Conservation (phyloP, 1,140 invertebrate genomes). For the Nephila pilipes region DNA sequence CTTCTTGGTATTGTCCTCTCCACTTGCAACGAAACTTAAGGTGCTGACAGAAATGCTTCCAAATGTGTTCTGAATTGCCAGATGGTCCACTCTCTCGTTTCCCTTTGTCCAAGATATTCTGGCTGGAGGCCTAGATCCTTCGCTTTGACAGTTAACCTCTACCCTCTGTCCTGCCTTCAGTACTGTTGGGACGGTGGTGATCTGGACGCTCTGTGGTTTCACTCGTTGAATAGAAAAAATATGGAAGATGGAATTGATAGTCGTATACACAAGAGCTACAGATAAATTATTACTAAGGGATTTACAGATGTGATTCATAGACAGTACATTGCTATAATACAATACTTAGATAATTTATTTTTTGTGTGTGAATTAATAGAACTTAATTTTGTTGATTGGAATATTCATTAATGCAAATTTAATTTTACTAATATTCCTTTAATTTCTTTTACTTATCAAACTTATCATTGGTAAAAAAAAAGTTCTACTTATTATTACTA, state of each 20-base stretch:
- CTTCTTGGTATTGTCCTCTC: constrained; percentile 91
- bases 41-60: constrained; percentile 77
- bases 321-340: too few species aligned
- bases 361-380: too few species aligned
- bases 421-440: too few species aligned
- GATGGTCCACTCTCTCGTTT: constrained; percentile 51
- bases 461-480: too few species aligned
- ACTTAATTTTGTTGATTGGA: too few species aligned
- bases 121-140: constrained; percentile 72
- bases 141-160: constrained; percentile 90
- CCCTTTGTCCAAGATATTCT: constrained; percentile 69
- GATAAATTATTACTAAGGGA: background rate
- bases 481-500: too few species aligned
- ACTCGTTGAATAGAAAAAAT: constrained; percentile 83
- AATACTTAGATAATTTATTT: too few species aligned
- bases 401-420: too few species aligned
- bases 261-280: background rate
- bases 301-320: too few species aligned
- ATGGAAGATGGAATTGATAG: background rate
- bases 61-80: constrained; percentile 84
- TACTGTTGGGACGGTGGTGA: constrained; percentile 89
- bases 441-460: too few species aligned
- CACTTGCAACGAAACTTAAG: constrained; percentile 83
- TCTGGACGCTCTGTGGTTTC: constrained; percentile 89
- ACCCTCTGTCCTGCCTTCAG: constrained; percentile 90